These are phyloP conservation scores for Mechanitis messenoides DNA, from an alignment of 2,888 invertebrate species.

Conservation along the genomic window DNA sequence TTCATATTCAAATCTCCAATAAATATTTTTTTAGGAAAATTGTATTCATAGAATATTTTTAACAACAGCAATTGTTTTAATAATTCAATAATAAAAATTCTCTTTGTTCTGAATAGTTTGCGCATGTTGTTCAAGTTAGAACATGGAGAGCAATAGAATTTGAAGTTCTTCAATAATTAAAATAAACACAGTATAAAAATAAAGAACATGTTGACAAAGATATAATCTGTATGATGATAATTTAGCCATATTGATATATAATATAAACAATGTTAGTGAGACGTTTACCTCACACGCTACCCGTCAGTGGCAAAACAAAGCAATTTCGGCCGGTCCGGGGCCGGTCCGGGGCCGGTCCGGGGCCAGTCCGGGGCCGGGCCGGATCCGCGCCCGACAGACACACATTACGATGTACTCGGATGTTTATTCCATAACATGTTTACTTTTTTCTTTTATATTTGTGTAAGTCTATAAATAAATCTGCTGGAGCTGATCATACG, in stretches of 20 bases:
- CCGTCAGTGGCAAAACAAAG: constrained; percentile 57
- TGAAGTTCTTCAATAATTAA: no score
- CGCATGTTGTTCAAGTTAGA: background rate
- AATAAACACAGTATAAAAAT: no score
- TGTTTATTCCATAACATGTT: constrained; percentile 54
- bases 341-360: constrained; percentile 40
- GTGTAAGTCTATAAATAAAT: constrained; percentile 19
- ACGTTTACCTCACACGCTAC: constrained; percentile 33
- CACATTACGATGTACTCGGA: constrained; percentile 60
- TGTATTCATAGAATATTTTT: background rate
- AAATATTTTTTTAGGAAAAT: background rate
- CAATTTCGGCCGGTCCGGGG: constrained; percentile 52
- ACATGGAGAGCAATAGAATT: no score
- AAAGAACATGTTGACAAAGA: no score
- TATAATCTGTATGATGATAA: constrained; percentile 2
- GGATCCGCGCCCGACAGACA: constrained; percentile 46
- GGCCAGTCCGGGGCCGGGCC: constrained; percentile 44
- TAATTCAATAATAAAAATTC: background rate
- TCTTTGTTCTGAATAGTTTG: background rate
- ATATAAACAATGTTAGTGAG: constrained; percentile 24
- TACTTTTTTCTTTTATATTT: constrained; percentile 43
- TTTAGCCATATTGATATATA: constrained; percentile 18
- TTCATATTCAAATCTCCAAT: background rate
- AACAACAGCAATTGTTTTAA: constrained; percentile 2
- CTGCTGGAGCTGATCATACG: no score